Percentiles rank a stretch among this genome's conserved stretches.
phyloP scores from a whole-genome alignment of 2,797 vertebrate species.

The Geotrypetes seraphini region DNA sequence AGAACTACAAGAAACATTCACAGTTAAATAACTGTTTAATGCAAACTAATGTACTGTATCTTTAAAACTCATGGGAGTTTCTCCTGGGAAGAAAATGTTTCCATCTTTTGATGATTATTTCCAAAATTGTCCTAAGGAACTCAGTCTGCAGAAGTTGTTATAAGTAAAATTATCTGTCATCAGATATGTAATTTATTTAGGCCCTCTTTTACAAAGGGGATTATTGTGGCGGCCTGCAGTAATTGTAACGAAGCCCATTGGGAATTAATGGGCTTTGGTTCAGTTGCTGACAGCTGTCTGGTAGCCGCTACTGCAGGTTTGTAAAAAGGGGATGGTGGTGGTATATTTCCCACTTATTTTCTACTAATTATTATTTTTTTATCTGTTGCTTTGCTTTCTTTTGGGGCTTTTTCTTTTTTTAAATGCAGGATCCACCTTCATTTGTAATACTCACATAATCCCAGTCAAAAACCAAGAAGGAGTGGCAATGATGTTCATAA shows the following conservation, averaged over 20 bases:
- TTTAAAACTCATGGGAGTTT: neutral
- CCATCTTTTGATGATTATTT: neutral
- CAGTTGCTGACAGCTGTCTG: no score
- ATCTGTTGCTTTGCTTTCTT: neutral
- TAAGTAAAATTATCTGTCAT: neutral
- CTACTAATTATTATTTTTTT: no score
- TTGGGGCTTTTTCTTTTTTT: constrained; percentile 12
- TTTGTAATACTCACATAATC: constrained; percentile 92
- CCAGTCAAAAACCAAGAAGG: constrained; percentile 97
- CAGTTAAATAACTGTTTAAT: neutral
- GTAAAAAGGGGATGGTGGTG: no score
- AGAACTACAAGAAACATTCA: neutral
- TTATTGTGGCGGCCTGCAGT: no score
- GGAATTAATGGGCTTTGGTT: no score
- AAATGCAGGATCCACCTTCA: constrained; percentile 79
- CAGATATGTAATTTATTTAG: neutral
- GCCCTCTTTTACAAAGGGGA: no score
- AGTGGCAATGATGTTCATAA: constrained; percentile 98
- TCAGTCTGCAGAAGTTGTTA: neutral
- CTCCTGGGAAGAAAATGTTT: constrained; percentile 2
- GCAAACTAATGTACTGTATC: neutral
- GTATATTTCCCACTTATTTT: constrained; percentile 17
- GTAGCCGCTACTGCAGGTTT: no score
- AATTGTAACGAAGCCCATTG: no score
- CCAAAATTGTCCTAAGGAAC: neutral